These are phyloP conservation scores for Halichoerus grypus DNA, from an alignment of 2,113 vertebrate species.

Conservation along the genomic window DNA sequence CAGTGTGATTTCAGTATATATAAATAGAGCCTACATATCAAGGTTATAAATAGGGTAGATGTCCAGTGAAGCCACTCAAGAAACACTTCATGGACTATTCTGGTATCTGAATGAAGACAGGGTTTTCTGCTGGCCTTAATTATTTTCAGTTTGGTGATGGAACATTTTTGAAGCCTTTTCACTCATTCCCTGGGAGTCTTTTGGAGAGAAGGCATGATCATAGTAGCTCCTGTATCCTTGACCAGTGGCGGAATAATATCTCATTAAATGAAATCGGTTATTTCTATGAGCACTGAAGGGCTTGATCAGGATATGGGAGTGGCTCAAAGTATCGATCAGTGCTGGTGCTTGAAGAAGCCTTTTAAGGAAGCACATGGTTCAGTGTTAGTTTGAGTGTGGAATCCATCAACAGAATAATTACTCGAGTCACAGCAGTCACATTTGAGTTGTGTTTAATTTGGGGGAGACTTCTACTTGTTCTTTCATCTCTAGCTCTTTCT, in stretches of 20 bases:
- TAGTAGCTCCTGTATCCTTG: neutral
- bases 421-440: neutral
- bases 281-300: neutral
- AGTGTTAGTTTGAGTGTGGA: neutral
- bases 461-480: neutral
- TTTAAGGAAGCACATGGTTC: neutral
- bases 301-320: neutral
- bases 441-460: neutral
- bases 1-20: conserved; percentile 30
- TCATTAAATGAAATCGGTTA: neutral
- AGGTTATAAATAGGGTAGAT: neutral
- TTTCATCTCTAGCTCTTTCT: neutral
- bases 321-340: neutral
- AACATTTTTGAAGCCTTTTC: neutral
- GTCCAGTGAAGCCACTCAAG: neutral
- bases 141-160: conserved; percentile 23
- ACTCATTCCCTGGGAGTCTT: neutral
- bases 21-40: conserved; percentile 28
- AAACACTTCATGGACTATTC: neutral
- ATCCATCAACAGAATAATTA: neutral
- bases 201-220: neutral
- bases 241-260: neutral
- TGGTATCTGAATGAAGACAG: conserved; percentile 2
- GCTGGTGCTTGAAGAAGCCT: neutral
- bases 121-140: neutral